phyloP scores from a whole-genome alignment of 2,888 invertebrate genomes.

The Carcina quercana region DNA sequence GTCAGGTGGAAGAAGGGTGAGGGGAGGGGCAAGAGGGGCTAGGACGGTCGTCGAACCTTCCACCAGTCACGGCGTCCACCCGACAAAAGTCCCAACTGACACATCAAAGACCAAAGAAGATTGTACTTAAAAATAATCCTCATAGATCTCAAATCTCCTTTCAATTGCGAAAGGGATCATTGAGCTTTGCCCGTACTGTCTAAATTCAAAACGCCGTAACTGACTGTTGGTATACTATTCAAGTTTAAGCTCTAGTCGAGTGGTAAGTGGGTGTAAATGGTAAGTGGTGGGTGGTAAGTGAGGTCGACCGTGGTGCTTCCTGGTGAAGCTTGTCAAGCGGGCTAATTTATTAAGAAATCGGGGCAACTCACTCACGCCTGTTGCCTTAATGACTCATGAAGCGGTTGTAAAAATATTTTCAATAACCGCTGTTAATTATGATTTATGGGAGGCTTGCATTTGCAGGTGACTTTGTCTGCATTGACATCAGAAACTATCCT shows the following conservation, averaged over 20 bases:
- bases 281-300: slow-evolving; percentile 35
- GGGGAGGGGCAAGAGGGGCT: slow-evolving; percentile 35
- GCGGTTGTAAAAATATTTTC: too few species aligned
- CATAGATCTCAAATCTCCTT: slow-evolving; percentile 27
- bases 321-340: slow-evolving; percentile 54
- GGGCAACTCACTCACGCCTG: slow-evolving; percentile 47
- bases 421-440: too few species aligned
- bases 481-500: too few species aligned
- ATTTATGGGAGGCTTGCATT: too few species aligned
- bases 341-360: slow-evolving; percentile 64
- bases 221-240: slow-evolving; percentile 16
- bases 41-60: slow-evolving; percentile 68
- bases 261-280: slow-evolving; percentile 9
- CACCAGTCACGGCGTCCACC: too few species aligned
- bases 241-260: slow-evolving; percentile 12
- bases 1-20: slow-evolving; percentile 23
- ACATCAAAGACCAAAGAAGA: too few species aligned
- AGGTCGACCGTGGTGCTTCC: slow-evolving; percentile 53
- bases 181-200: slow-evolving; percentile 61
- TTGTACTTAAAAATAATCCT: too few species aligned
- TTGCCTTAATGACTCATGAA: slow-evolving; percentile 7
- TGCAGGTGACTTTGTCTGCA: too few species aligned
- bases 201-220: slow-evolving; percentile 26
- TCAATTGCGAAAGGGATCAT: slow-evolving; percentile 54
- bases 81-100: too few species aligned